phyloP scores from a whole-genome alignment of 2,113 vertebrate species.

The Leptodactylus fuscus region DNA sequence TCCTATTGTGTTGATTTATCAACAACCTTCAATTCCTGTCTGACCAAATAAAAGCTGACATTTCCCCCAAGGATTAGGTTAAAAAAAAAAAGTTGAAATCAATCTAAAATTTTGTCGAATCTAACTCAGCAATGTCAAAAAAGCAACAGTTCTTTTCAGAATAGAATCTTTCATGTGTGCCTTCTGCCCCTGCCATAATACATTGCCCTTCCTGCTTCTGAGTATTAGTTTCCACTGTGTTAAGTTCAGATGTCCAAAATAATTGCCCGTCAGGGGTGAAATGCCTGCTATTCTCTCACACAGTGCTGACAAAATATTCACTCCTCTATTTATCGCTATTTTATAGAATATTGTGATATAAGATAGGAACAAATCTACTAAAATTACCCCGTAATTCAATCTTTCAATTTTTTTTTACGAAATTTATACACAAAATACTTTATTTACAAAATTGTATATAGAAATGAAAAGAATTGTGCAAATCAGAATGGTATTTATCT shows the following conservation, averaged over 20 bases:
- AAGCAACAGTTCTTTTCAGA: conserved; percentile 28
- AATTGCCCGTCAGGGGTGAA: conserved; percentile 41
- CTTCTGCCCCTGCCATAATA: conserved; percentile 28
- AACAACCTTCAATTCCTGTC: conserved; percentile 56
- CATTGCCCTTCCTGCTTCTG: conserved; percentile 50
- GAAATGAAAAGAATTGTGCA: no score
- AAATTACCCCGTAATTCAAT: no score
- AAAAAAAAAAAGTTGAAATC: conserved; percentile 42
- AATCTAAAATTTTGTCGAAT: conserved; percentile 47
- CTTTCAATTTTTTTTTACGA: no score
- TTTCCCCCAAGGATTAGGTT: conserved; percentile 49
- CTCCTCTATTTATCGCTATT: neutral
- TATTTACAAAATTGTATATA: no score
- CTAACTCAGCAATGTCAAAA: conserved; percentile 35
- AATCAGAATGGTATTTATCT: no score
- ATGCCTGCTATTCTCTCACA: conserved; percentile 19
- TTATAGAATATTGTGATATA: neutral
- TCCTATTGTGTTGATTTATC: conserved; percentile 57
- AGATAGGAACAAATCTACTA: no score
- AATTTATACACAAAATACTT: no score
- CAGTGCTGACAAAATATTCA: neutral
- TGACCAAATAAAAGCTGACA: conserved; percentile 50
- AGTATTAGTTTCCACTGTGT: conserved; percentile 53
- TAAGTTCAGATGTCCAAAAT: conserved; percentile 54
- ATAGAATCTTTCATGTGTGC: conserved; percentile 22